Conservation (phyloP, 2,888 invertebrate species). For the Eudasyphora cyanicolor region DNA sequence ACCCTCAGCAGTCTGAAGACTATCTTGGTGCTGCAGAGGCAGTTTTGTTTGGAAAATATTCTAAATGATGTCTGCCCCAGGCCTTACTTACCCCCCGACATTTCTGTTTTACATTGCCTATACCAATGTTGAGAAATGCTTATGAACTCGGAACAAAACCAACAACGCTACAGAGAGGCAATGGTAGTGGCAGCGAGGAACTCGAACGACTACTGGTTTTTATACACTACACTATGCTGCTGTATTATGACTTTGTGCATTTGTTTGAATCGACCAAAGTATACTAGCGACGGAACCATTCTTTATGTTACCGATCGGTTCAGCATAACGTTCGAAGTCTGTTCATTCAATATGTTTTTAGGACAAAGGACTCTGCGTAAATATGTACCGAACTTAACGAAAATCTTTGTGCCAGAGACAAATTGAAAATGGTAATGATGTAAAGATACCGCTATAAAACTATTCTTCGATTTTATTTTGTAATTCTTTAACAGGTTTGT, state of each 20-base stretch:
- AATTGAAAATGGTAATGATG: too few relatives aligned
- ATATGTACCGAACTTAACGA: too few relatives aligned
- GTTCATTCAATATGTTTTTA: too few relatives aligned
- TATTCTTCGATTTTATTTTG: too few relatives aligned
- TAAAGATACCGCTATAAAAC: too few relatives aligned
- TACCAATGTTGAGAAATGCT: neutral
- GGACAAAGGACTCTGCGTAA: too few relatives aligned
- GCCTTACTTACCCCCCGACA: neutral
- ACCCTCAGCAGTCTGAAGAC: neutral
- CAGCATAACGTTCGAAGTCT: too few relatives aligned
- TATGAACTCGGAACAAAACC: neutral
- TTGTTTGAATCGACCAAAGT: neutral
- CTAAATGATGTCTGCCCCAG: neutral
- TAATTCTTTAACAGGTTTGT: too few relatives aligned
- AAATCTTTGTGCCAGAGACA: too few relatives aligned
- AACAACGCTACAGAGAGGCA: neutral
- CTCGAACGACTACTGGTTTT: neutral
- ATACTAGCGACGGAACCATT: too few relatives aligned
- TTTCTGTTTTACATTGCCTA: neutral
- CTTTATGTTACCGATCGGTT: too few relatives aligned
- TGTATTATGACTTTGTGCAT: neutral
- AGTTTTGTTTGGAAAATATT: neutral
- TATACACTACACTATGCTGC: neutral
- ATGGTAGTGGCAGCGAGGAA: neutral
- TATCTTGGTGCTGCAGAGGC: neutral